phyloP scores from a whole-genome alignment of 2,113 vertebrate species.

The Tetrax tetrax region DNA sequence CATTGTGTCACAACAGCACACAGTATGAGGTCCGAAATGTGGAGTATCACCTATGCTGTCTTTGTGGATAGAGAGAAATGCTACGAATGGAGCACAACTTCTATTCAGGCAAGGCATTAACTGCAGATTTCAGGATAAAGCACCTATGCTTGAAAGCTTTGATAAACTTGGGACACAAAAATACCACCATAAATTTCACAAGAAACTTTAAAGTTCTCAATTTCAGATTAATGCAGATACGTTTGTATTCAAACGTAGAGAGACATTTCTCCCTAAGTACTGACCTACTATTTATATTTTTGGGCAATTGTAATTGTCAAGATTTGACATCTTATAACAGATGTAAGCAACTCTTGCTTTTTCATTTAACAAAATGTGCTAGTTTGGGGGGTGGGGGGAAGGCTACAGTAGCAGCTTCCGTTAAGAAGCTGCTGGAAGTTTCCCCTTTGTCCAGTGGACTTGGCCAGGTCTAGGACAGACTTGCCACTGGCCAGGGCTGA shows the following conservation, averaged over 20 bases:
- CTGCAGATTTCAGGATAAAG: not conserved
- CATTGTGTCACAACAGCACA: not conserved
- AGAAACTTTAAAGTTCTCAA: not conserved
- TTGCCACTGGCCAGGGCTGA: too few relatives aligned
- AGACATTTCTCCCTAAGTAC: not conserved
- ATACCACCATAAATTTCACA: not conserved
- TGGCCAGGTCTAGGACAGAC: too few relatives aligned
- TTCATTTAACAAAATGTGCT: not conserved
- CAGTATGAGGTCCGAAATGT: not conserved
- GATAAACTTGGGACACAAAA: not conserved
- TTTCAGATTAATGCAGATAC: not conserved
- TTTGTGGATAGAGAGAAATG: not conserved
- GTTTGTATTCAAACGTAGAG: not conserved
- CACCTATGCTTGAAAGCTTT: not conserved
- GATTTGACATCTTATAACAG: not conserved
- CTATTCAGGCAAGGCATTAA: not conserved
- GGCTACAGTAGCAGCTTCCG: too few relatives aligned
- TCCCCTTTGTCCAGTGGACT: too few relatives aligned
- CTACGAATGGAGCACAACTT: not conserved
- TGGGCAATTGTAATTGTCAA: not conserved
- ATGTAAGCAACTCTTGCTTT: not conserved
- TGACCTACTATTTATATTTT: not conserved
- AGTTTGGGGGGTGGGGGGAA: too few relatives aligned
- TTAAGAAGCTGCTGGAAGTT: too few relatives aligned
- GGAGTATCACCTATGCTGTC: not conserved